Evolutionary conservation across 2,797 vertebrate species (phyloP).

Genomic region (Gambusia yucatana): DNA sequence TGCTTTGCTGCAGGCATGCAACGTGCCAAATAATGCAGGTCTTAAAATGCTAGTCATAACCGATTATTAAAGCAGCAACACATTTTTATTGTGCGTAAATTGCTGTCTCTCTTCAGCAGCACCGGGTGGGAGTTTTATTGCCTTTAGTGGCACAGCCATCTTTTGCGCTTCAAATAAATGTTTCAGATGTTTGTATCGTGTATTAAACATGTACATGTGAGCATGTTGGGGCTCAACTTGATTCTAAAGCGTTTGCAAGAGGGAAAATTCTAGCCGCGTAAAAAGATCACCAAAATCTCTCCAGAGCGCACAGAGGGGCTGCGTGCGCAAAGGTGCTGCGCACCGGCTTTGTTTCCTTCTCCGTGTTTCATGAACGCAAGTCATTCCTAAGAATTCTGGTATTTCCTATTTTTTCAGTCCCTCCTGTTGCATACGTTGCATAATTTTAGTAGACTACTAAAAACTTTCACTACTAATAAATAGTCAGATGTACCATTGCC

Average conservation of each 20-base stretch:
- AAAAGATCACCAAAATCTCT: slow-evolving; percentile 68
- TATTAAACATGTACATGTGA: background rate
- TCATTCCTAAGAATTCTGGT: background rate
- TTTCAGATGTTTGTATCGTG: slow-evolving; percentile 9
- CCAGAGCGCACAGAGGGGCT: slow-evolving; percentile 70
- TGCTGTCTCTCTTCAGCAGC: slow-evolving; percentile 16
- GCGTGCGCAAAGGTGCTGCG: slow-evolving; percentile 53
- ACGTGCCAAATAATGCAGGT: slow-evolving; percentile 54
- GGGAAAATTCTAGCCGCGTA: slow-evolving; percentile 69
- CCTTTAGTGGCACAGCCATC: background rate
- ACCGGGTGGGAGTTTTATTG: slow-evolving; percentile 9
- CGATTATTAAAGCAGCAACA: slow-evolving; percentile 17
- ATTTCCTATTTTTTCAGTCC: background rate
- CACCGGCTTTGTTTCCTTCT: background rate
- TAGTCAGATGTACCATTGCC: background rate
- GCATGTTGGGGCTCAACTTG: background rate
- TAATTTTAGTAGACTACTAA: background rate
- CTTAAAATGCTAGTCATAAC: slow-evolving; percentile 22
- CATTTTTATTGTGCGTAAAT: slow-evolving; percentile 78
- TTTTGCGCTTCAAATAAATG: background rate
- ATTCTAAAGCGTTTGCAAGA: slow-evolving; percentile 16
- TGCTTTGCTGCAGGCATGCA: slow-evolving; percentile 57
- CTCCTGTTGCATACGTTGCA: background rate
- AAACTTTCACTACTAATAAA: background rate
- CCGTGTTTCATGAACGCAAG: background rate